phyloP scores from a whole-genome alignment of 1,140 invertebrate species.

The Dendroctonus valens region DNA sequence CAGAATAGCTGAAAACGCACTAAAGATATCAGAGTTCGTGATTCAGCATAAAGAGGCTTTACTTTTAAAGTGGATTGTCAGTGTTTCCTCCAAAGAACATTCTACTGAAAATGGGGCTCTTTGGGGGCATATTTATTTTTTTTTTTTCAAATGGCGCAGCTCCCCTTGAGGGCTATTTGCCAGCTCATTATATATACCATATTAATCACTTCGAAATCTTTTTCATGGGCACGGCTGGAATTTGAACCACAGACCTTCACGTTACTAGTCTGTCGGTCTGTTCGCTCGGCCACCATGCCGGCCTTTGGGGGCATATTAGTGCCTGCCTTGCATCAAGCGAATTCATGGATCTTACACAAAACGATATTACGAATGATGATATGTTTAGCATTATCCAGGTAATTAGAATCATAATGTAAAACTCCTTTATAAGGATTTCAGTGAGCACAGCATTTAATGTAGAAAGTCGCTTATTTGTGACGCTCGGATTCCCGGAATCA shows the following conservation, averaged over 20 bases:
- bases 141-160: no score
- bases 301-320: constrained; percentile 27
- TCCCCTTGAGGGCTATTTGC: no score
- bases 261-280: no score
- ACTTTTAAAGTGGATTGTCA: constrained; percentile 39
- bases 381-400: constrained; percentile 31
- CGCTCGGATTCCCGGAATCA: not conserved
- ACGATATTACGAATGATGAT: constrained; percentile 35
- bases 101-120: constrained; percentile 14
- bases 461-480: no score
- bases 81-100: not conserved
- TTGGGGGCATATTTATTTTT: constrained; percentile 29
- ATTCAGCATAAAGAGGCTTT: constrained; percentile 36
- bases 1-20: constrained; percentile 42
- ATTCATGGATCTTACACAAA: constrained; percentile 33
- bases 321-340: constrained; percentile 36
- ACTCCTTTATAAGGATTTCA: not conserved
- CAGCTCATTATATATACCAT: no score
- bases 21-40: constrained; percentile 35
- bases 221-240: no score
- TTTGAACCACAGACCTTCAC: no score
- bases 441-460: not conserved
- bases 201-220: no score
- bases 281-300: no score
- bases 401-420: not conserved